Evolutionary conservation across 2,113 vertebrate species (phyloP), one percentile per base, ranked within the genome.

Genomic region (Oreochromis spilurus): DNA sequence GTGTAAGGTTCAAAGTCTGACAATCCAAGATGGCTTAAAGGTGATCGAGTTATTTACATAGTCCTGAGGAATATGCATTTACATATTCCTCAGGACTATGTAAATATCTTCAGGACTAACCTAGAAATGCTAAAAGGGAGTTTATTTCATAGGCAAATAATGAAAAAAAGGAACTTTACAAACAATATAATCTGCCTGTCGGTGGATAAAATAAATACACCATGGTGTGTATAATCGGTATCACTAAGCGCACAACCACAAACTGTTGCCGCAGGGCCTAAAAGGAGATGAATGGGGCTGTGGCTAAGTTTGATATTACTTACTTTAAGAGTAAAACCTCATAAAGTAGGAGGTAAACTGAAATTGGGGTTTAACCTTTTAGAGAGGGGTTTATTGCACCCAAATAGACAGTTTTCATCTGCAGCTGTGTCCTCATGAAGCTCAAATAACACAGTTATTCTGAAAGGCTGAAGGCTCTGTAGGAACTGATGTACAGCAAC

Each of bases 31-130:
- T 8, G 11, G 17, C 16, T 77, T 31, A 19, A 29, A 77, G 9
- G 9, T 29, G 43, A 75, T 12, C 0, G 1, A 19, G 70, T 31
- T 1, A 50, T 50, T 31, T 50, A 31, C 43, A 77, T 50, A 0
- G 26, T 5, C 43, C 24, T 77, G 9, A 77, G 43, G 67, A 72
- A 72, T 45, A 72, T 26, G n/a, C n/a, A 70, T 72, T 72, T 72
- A 45, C 67, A 72, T 45, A 3, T 29, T 40, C 36, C 3, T 40
- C 62, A 67, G 34, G 19, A 21, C 62, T 21, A 67, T 2, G 62
- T 38, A 40, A 67, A 67, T 67, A 40, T 67, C n/a, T 40, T 40
- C 31, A 36, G 13, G 3, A 48, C 43, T 11, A 75, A 48, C 40
- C 70, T 75, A 75, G 67, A 11, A 48, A 48, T 48, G 2, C 67